Evolutionary conservation across 2,888 invertebrate species (phyloP), one percentile per base, ranked within the genome.

Genomic region (Sarcophaga variegata): DNA sequence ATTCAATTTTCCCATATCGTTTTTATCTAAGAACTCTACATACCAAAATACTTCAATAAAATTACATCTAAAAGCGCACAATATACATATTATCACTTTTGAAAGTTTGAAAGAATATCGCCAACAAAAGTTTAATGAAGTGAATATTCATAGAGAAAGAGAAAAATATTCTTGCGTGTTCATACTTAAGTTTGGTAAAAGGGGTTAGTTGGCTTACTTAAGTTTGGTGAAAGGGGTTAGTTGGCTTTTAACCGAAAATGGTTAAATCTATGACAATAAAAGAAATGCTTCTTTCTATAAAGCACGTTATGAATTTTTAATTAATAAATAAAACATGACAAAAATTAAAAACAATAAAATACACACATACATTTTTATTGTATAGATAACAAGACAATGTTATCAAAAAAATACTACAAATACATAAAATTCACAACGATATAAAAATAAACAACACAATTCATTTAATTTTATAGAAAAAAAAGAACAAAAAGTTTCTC

Each of bases 121-220:
- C 37, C 72, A 69, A 72, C 22, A 47, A 74, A 54, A 69, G 10
- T 17, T 75, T 63, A 75, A 76, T 81, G 62, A 81, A 75, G 69
- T 81, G 62, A 81, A 75, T 75, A 75, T 75, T 81, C 62, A 81
- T 63, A 64, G 59, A 54, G 5, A 6, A 54, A 71, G 70, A 69
- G 22, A 60, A 72, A 62, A 74, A 47, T 67, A 22, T 59, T 67
- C 67, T 81, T 74, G 47, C 81, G 20, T 74, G 60, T n/a, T 71
- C 11, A 45, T 22, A 22, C 22, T 22, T 45, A 6, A 20, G 20
- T 47, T 8, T 11, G 60, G 2, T 74, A 62, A 62, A 67, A 49
- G 49, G 11, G 60, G 20, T 64, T 69, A 54, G 37, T 47, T 63
- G 3, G 17, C 4, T 59, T 8, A 22, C 22, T 22, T 45, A 6